Conservation (phyloP, 2,113 vertebrate species). For the Equus quagga region DNA sequence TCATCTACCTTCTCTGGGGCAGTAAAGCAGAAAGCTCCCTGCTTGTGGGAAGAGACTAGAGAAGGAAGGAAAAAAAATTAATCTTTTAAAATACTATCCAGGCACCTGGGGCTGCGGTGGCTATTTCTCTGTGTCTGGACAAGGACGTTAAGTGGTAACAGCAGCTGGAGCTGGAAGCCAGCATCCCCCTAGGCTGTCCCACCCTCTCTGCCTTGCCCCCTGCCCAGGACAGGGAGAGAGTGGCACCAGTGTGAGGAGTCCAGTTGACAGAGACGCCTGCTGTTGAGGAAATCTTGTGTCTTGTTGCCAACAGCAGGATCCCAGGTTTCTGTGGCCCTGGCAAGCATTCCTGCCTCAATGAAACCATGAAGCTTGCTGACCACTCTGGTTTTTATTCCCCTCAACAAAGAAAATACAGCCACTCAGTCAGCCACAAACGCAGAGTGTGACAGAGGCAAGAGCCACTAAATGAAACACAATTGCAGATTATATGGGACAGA, state of each 20-base stretch:
- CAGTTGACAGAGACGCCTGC: neutral
- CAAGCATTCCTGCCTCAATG: slow-evolving; percentile 90
- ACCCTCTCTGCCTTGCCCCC: neutral
- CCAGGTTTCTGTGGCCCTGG: slow-evolving; percentile 90
- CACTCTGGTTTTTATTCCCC: slow-evolving; percentile 91
- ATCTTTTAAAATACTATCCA: slow-evolving; percentile 5
- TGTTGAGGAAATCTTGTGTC: slow-evolving; percentile 92
- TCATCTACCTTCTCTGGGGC: neutral
- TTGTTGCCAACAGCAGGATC: slow-evolving; percentile 88
- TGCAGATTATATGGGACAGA: slow-evolving; percentile 86
- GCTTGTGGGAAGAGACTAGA: neutral
- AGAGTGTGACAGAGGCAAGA: slow-evolving; percentile 91
- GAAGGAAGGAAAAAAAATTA: neutral
- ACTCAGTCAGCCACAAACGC: slow-evolving; percentile 89
- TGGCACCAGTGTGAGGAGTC: neutral
- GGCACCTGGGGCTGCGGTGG: neutral
- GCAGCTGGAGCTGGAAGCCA: neutral
- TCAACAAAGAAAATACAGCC: slow-evolving; percentile 90
- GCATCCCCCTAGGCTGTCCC: neutral
- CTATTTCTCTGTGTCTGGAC: neutral
- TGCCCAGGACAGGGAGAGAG: neutral
- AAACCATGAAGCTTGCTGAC: slow-evolving; percentile 86
- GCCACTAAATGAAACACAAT: slow-evolving; percentile 81
- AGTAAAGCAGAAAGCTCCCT: neutral
- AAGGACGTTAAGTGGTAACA: neutral